A percentile compares a stretch with the other conserved stretches of the same genome.
These are phyloP conservation scores for Ruditapes philippinarum DNA, from an alignment of 1,140 invertebrate genomes.

Conservation along the genomic window DNA sequence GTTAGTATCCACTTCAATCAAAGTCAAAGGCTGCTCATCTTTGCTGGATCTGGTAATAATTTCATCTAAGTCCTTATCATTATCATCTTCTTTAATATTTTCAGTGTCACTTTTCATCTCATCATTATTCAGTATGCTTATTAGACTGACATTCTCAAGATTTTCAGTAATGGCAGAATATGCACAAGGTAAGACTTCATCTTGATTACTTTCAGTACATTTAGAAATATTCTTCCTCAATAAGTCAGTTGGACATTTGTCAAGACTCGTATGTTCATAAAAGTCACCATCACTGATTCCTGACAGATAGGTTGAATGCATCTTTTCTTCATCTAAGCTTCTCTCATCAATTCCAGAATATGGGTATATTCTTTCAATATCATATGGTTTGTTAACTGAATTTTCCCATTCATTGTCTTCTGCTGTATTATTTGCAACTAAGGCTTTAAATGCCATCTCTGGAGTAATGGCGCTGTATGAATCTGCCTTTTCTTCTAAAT, in stretches of 20 bases:
- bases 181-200: not conserved
- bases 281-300: not conserved
- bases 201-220: no score
- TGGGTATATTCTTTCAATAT: conserved; percentile 31
- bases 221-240: no score
- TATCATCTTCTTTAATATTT: not conserved
- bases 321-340: not conserved
- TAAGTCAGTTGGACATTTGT: no score
- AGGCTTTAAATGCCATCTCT: conserved; percentile 27
- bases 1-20: no score
- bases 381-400: conserved; percentile 17
- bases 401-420: not conserved
- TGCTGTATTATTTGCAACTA: not conserved
- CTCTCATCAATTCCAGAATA: not conserved
- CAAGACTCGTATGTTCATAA: not conserved
- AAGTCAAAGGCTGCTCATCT: no score
- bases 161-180: not conserved
- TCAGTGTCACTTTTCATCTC: not conserved
- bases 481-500: not conserved
- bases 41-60: no score
- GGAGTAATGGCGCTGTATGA: conserved; percentile 12
- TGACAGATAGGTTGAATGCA: not conserved
- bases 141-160: not conserved
- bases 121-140: not conserved
- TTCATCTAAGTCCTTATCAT: not conserved